Base-by-base conservation (phyloP, 2,888 invertebrate genomes). In the Stenodera caucasica region DNA sequence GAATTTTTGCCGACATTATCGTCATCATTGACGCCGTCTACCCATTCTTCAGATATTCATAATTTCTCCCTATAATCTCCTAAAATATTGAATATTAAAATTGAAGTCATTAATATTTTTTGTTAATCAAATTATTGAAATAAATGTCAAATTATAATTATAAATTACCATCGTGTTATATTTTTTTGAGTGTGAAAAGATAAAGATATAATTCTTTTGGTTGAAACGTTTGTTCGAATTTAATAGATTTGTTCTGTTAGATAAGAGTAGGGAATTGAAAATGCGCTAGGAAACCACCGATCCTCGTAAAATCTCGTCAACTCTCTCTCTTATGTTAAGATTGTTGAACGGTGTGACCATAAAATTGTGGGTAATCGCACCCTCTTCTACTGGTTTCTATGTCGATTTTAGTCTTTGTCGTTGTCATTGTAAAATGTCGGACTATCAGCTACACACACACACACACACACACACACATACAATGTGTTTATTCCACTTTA, bases 401-500 rank as follows among this genome's bases (percentile, higher is more conserved):
- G 45, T 45, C n/a, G 45, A 45, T 45, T 18, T 45, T 45, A 23
- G 45, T 45, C 18, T 18, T 45, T 45, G 45, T 23, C 45, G 23
- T 45, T 23, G 62, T 58, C 53, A 37, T 53, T 62, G 62, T 56
- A 56, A 62, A 62, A 62, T 33, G 55, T 49, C 14, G 55, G 55
- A 33, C 52, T 55, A 58, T 62, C 62, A 58, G 37, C 33, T 52
- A 53, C 33, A 32, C 55, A 51, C 40, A 52, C 50, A 53, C 23
- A 40, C 53, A n/a, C n/a, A n/a, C n/a, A n/a, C n/a, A n/a, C n/a
- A n/a, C n/a, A n/a, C 56, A 58, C 49, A 62, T 62, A 58, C n/a
- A 58, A 62, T 50, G 62, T 58, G 63, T 63, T 63, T 63, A 63
- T 63, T 60, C 59, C 63, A 60, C 59, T 63, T 59, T 63, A 63